Conservation (phyloP, 2,797 vertebrate species). For the Microchirus variegatus region DNA sequence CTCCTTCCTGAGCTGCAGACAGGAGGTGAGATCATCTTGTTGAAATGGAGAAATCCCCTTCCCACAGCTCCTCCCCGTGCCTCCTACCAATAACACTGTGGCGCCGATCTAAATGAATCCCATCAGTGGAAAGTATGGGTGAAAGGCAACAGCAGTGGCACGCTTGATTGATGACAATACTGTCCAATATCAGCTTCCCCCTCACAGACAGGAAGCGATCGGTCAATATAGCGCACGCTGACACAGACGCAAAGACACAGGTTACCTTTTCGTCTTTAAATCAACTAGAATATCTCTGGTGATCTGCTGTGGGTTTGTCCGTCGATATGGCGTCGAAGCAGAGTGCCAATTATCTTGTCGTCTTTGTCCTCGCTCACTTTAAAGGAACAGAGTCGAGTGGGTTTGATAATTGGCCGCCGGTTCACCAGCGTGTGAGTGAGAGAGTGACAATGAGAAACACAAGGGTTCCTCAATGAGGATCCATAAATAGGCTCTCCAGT, state of each 20-base stretch:
- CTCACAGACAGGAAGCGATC: conserved; percentile 12
- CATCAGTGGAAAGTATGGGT: conserved; percentile 42
- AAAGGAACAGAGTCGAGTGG: conserved; percentile 48
- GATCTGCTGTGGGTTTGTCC: conserved; percentile 17
- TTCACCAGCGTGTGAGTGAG: conserved; percentile 52
- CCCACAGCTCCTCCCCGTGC: conserved; percentile 29
- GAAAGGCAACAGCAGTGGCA: conserved; percentile 26
- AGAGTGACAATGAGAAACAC: conserved; percentile 66
- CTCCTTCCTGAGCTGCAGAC: conserved; percentile 66
- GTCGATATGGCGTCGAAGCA: conserved; percentile 28
- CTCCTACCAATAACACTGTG: conserved; percentile 44
- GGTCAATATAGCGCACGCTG: neutral
- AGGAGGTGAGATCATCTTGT: conserved; percentile 78
- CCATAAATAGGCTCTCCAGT: conserved; percentile 68
- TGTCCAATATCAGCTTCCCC: conserved; percentile 22
- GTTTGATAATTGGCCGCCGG: conserved; percentile 60
- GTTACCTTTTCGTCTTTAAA: conserved; percentile 7
- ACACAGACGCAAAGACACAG: neutral
- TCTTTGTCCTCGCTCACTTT: conserved; percentile 44
- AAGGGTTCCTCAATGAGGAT: conserved; percentile 56
- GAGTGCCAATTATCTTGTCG: conserved; percentile 43
- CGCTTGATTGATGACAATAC: conserved; percentile 50
- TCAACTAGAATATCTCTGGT: conserved; percentile 17
- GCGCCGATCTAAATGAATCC: conserved; percentile 72
- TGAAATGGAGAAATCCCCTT: conserved; percentile 70